Conservation (phyloP, 2,113 vertebrate species). For the Apodemus sylvaticus region DNA sequence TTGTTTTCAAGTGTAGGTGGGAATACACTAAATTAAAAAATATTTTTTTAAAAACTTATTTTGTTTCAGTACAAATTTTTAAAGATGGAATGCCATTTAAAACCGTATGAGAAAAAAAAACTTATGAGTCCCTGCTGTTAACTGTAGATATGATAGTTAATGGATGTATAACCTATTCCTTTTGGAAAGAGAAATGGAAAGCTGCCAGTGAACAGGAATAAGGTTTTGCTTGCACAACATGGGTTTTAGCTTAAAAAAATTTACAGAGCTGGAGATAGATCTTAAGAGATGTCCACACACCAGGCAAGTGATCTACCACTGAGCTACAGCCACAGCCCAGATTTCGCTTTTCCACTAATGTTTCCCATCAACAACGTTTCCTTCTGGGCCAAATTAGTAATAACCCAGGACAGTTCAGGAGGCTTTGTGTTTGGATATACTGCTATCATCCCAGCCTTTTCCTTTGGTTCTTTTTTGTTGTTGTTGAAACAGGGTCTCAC, state of each 20-base stretch:
- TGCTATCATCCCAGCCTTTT: neutral
- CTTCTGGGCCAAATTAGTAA: conserved; percentile 24
- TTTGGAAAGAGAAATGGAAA: neutral
- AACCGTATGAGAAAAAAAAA: too few relatives aligned
- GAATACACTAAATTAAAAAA: conserved; percentile 8
- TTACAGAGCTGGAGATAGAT: neutral
- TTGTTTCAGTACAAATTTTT: neutral
- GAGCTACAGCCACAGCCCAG: neutral
- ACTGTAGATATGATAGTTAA: neutral
- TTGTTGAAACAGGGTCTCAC: neutral
- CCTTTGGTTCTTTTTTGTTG: neutral
- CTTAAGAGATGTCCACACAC: neutral
- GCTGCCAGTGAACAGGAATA: neutral
- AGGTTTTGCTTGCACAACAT: neutral
- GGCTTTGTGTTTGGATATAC: conserved; percentile 23
- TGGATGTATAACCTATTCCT: neutral
- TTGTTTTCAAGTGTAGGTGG: conserved; percentile 18
- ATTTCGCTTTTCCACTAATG: neutral
- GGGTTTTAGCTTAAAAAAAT: neutral
- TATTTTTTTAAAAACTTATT: too few relatives aligned
- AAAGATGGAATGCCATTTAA: neutral
- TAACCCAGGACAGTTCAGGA: neutral
- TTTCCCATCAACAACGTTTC: neutral
- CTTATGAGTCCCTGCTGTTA: neutral
- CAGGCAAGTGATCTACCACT: neutral